Conservation (phyloP, 1,140 invertebrate species). For the Sweltsa coloradensis region DNA sequence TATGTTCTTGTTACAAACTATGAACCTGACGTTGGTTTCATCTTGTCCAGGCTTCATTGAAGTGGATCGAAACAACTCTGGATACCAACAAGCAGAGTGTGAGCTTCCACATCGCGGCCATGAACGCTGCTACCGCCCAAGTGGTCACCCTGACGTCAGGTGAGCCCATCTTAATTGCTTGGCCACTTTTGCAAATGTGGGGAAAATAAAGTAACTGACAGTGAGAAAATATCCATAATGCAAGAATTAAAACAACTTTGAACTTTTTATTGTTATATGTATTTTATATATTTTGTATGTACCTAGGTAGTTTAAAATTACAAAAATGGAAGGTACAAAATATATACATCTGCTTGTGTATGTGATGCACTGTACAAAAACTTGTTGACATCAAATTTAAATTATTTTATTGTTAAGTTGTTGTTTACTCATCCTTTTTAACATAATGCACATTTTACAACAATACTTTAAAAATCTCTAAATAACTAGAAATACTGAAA, state of each 20-base stretch:
- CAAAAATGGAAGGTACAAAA: too few species aligned
- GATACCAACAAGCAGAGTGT: conserved; percentile 95
- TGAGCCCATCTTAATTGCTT: conserved; percentile 17
- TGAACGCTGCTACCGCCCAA: conserved; percentile 98
- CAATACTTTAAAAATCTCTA: too few species aligned
- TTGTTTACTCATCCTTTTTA: too few species aligned
- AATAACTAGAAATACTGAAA: too few species aligned
- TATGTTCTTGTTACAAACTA: too few species aligned
- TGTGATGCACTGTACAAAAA: too few species aligned
- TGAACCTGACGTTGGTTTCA: too few species aligned
- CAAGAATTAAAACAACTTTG: background rate
- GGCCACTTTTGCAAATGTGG: background rate
- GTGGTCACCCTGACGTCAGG: conserved; percentile 89
- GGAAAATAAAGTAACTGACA: background rate
- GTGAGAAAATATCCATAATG: background rate
- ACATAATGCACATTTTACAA: too few species aligned
- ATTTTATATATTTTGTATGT: background rate
- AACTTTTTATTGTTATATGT: conserved; percentile 1
- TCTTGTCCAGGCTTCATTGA: conserved; percentile 60
- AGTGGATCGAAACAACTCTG: conserved; percentile 87
- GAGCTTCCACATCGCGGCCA: conserved; percentile 91
- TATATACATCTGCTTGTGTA: too few species aligned
- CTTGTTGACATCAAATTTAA: too few species aligned
- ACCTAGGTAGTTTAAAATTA: too few species aligned
- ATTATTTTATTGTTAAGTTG: too few species aligned